phyloP scores from a whole-genome alignment of 2,113 vertebrate genomes.

The Camelus bactrianus region DNA sequence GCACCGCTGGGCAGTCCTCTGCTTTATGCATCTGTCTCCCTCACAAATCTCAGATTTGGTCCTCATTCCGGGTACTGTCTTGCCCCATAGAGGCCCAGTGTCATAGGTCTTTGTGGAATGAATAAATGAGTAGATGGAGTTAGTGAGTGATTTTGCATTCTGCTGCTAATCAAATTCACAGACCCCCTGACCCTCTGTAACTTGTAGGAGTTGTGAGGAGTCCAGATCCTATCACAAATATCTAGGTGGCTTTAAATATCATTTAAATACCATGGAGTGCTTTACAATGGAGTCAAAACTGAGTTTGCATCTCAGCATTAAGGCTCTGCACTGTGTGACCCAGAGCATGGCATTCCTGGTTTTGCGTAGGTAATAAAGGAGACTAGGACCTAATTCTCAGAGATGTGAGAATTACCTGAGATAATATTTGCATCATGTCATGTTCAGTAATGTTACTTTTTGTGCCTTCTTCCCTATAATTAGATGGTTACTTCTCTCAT shows the following conservation, averaged over 20 bases:
- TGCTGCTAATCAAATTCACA: background rate
- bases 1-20: background rate
- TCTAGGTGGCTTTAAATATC: background rate
- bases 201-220: background rate
- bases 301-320: background rate
- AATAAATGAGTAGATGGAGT: background rate
- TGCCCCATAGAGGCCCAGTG: background rate
- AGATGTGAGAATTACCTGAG: background rate
- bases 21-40: background rate
- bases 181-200: background rate
- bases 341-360: background rate
- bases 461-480: background rate
- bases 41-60: background rate
- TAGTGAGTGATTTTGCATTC: background rate
- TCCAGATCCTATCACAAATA: background rate
- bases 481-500: background rate
- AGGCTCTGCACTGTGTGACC: background rate
- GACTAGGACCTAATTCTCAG: background rate
- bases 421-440: background rate
- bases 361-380: background rate
- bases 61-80: background rate
- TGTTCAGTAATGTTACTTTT: background rate
- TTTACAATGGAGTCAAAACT: background rate
- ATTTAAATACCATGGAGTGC: background rate
- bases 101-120: background rate